Conservation (phyloP, 1,140 invertebrate species). For the Eupristina koningsbergeri region DNA sequence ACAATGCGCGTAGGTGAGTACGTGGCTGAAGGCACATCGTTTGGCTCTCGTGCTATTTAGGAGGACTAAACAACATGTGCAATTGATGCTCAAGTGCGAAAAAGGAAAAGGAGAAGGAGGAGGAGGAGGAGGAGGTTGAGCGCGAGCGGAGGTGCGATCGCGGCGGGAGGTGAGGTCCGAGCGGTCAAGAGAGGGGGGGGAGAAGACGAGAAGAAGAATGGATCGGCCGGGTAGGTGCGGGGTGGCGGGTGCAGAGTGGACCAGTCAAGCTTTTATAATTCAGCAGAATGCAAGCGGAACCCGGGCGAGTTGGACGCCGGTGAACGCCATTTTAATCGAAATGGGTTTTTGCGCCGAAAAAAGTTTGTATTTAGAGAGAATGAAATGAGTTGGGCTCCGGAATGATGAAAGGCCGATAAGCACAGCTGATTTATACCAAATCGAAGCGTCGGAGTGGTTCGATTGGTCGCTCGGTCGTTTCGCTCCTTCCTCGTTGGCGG, state of each 20-base stretch:
- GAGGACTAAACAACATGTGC: constrained; percentile 21
- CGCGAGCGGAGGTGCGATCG: constrained; percentile 17
- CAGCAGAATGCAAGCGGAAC: constrained; percentile 63
- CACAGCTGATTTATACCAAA: constrained; percentile 68
- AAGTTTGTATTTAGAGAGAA: constrained; percentile 73
- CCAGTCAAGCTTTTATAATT: constrained; percentile 65
- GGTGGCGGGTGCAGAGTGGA: constrained; percentile 33
- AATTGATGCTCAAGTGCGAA: constrained; percentile 11
- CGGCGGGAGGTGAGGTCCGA: background rate
- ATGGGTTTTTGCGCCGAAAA: constrained; percentile 72
- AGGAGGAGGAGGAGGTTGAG: background rate
- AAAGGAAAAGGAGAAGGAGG: background rate
- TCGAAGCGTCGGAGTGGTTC: too few species aligned
- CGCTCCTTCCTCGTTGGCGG: constrained; percentile 31
- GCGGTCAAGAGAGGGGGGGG: background rate
- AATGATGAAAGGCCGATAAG: constrained; percentile 73
- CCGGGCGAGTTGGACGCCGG: constrained; percentile 46
- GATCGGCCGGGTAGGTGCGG: background rate
- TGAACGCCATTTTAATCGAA: constrained; percentile 71
- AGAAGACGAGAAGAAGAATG: background rate
- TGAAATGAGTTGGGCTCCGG: constrained; percentile 73
- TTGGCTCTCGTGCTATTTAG: background rate
- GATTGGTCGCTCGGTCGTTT: too few species aligned
- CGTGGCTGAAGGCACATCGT: background rate
- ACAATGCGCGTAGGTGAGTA: background rate